A percentile compares a stretch with the other conserved stretches of the same genome.
Evolutionary conservation across 2,113 vertebrate species (phyloP).

Genomic region (Psittacus erithacus): DNA sequence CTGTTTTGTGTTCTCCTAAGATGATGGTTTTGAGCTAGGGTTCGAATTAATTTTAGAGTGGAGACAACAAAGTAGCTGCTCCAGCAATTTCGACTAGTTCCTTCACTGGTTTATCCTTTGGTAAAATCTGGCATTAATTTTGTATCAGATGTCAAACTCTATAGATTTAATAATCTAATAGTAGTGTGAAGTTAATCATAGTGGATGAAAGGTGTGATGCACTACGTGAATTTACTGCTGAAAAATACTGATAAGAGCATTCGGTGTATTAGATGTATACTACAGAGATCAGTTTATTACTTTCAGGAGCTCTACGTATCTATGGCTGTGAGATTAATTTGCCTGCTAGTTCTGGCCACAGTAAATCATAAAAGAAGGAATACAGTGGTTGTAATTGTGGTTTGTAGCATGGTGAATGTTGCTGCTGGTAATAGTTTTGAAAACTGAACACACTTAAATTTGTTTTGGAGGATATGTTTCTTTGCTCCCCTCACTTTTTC

Average conservation of each 20-base stretch:
- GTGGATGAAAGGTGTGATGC: neutral
- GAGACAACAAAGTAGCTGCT: neutral
- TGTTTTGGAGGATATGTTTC: neutral
- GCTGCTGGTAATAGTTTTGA: neutral
- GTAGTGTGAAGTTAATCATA: neutral
- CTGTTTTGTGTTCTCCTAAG: neutral
- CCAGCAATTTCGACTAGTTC: neutral
- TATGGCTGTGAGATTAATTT: neutral
- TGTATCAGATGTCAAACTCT: neutral
- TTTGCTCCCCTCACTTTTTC: neutral
- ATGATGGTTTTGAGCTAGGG: neutral
- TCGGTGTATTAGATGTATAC: neutral
- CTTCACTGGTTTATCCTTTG: neutral
- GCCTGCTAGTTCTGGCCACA: neutral
- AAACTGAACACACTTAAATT: neutral
- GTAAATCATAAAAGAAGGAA: neutral
- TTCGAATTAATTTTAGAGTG: neutral
- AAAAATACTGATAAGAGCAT: neutral
- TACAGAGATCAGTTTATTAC: neutral
- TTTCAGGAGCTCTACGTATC: neutral
- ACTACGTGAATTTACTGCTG: neutral
- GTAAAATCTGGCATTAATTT: neutral
- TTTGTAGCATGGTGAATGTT: neutral
- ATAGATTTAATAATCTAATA: neutral
- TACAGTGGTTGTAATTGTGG: neutral